Conservation (phyloP, 1,140 invertebrate genomes). For the Ctenoplectra terminalis region DNA sequence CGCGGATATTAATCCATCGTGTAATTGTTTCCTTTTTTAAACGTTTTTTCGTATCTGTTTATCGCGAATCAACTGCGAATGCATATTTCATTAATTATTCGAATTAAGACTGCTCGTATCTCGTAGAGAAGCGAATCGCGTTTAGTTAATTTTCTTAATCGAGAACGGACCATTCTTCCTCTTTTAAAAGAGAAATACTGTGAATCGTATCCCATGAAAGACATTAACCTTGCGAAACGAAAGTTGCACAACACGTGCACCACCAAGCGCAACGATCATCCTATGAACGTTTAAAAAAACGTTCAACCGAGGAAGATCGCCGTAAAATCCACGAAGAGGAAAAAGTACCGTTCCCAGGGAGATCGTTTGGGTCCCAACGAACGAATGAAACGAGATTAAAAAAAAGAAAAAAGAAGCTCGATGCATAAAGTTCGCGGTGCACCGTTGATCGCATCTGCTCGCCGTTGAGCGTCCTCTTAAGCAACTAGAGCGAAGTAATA, state of each 20-base stretch:
- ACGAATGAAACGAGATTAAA: background rate
- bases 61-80: background rate
- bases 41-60: background rate
- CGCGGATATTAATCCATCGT: constrained; percentile 15
- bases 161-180: too few relatives aligned
- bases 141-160: too few relatives aligned
- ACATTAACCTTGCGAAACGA: constrained; percentile 2
- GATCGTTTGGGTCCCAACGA: too few relatives aligned
- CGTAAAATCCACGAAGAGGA: background rate
- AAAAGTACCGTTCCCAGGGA: background rate
- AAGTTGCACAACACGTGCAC: constrained; percentile 22
- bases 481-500: constrained; percentile 44
- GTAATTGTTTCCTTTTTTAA: constrained; percentile 20
- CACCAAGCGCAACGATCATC: constrained; percentile 21
- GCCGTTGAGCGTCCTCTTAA: constrained; percentile 17
- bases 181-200: too few relatives aligned
- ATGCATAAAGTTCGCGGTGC: constrained; percentile 14
- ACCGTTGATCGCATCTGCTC: constrained; percentile 14
- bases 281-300: background rate
- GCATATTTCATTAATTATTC: background rate
- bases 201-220: background rate
- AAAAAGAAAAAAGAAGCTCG: too few relatives aligned
- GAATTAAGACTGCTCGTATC: background rate
- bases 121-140: too few relatives aligned
- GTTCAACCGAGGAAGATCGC: background rate